Evolutionary conservation across 2,888 invertebrate species (phyloP).

Genomic region (Helleia helle): DNA sequence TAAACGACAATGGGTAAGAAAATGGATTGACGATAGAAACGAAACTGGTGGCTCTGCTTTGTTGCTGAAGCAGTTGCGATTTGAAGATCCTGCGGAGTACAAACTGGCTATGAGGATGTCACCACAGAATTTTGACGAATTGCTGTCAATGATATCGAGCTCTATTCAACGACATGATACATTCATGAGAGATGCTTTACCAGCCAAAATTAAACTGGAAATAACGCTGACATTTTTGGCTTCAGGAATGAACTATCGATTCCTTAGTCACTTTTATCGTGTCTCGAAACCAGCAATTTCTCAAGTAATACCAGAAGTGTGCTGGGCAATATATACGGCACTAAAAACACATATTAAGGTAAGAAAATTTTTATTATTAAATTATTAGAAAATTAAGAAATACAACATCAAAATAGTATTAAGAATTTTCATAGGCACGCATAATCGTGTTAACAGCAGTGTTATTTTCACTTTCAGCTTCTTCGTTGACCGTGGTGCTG

Average conservation of each 20-base stretch:
- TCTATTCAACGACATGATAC: slow-evolving; percentile 25
- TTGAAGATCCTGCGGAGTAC: slow-evolving; percentile 22
- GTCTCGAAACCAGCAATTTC: slow-evolving; percentile 24
- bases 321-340: slow-evolving; percentile 6
- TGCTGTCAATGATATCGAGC: slow-evolving; percentile 21
- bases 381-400: too few species aligned
- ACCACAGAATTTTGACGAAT: slow-evolving; percentile 21
- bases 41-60: slow-evolving; percentile 23
- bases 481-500: slow-evolving; percentile 3
- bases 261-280: slow-evolving; percentile 25
- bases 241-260: slow-evolving; percentile 25
- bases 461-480: slow-evolving; percentile 1
- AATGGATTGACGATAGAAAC: slow-evolving; percentile 25
- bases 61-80: slow-evolving; percentile 21
- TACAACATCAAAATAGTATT: too few species aligned
- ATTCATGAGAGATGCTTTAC: slow-evolving; percentile 26
- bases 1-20: slow-evolving; percentile 23
- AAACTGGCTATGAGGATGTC: slow-evolving; percentile 21
- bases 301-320: slow-evolving; percentile 27
- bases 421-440: too few species aligned
- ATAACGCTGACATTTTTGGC: slow-evolving; percentile 28
- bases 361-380: too few species aligned
- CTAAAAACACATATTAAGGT: slow-evolving; percentile 9
- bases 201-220: slow-evolving; percentile 29
- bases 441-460: slow-evolving; percentile 1